phyloP scores from a whole-genome alignment of 2,797 vertebrate species.

The Pterois miles region DNA sequence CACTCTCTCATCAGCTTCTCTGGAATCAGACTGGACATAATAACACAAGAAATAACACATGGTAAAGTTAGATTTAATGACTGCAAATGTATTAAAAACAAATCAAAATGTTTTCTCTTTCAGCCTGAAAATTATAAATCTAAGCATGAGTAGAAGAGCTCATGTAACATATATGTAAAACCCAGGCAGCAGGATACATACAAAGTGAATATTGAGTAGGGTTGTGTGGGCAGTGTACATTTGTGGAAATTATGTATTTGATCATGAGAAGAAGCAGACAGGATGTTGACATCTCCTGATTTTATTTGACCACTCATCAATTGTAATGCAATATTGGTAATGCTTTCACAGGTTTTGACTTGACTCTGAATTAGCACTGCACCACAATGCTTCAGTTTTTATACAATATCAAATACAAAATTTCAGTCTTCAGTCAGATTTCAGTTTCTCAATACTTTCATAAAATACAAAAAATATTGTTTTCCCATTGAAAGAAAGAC shows the following conservation, averaged over 20 bases:
- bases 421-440: background rate
- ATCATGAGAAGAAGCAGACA: conserved; percentile 47
- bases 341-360: conserved; percentile 20
- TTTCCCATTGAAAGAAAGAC: background rate
- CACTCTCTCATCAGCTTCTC: conserved; percentile 88
- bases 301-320: conserved; percentile 59
- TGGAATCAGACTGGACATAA: conserved; percentile 86
- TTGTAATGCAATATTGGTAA: conserved; percentile 23
- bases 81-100: background rate
- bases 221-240: background rate
- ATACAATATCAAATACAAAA: background rate
- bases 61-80: background rate
- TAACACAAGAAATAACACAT: conserved; percentile 26
- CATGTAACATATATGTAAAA: background rate
- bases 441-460: background rate
- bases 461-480: background rate
- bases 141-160: background rate
- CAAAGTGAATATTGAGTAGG: background rate
- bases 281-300: conserved; percentile 28
- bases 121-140: background rate
- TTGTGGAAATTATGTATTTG: conserved; percentile 17
- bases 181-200: background rate
- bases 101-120: background rate
- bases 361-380: background rate
- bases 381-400: background rate